A percentile compares a stretch with the other conserved stretches of the same genome.
These are phyloP conservation scores for Andrena marginata DNA, from an alignment of 2,888 invertebrate species.

Conservation along the genomic window DNA sequence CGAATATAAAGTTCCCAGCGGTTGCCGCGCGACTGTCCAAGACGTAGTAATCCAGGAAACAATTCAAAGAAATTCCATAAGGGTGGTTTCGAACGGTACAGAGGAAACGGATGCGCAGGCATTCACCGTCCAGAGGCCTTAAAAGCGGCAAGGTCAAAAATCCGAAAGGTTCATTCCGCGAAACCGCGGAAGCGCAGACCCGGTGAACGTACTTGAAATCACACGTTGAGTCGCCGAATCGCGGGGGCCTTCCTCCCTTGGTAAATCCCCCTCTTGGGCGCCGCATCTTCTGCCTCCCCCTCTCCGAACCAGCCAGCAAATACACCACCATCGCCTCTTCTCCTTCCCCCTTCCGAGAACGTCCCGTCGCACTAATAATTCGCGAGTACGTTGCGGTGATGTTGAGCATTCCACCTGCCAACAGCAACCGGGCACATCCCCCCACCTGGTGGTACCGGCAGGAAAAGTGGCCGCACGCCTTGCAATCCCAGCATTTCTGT, in stretches of 20 bases:
- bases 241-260: constrained; percentile 64
- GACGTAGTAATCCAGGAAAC: too few species aligned
- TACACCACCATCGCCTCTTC: constrained; percentile 53
- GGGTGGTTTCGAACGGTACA: not conserved
- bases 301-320: not conserved
- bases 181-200: constrained; percentile 67
- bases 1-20: too few species aligned
- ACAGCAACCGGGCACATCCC: constrained; percentile 79
- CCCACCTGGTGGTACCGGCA: constrained; percentile 79
- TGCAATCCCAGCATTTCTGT: constrained; percentile 84
- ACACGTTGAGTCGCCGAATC: constrained; percentile 69
- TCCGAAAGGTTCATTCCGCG: constrained; percentile 54
- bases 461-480: constrained; percentile 84
- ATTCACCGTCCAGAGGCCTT: constrained; percentile 27
- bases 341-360: constrained; percentile 59
- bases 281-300: constrained; percentile 22
- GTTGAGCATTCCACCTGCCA: constrained; percentile 83
- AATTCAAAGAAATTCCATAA: too few species aligned
- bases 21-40: too few species aligned
- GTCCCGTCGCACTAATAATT: constrained; percentile 81
- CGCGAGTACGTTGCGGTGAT: constrained; percentile 77
- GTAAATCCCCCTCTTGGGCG: constrained; percentile 47
- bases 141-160: constrained; percentile 55
- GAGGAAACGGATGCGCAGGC: not conserved
- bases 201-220: constrained; percentile 74